These are phyloP conservation scores for Poeciliopsis retropinna DNA, from an alignment of 2,113 vertebrate species.

Conservation along the genomic window DNA sequence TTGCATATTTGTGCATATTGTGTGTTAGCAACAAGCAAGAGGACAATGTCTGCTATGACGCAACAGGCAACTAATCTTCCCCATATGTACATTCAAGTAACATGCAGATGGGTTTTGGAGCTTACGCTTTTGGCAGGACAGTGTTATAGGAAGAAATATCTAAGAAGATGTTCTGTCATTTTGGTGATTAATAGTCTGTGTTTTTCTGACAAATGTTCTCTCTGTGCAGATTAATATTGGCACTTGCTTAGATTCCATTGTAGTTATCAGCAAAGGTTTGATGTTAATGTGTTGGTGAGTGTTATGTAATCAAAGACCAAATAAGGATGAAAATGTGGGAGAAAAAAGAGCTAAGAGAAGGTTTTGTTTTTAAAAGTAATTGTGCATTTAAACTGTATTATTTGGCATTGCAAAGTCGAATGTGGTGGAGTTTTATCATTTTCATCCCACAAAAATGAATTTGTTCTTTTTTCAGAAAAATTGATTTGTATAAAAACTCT, in stretches of 20 bases:
- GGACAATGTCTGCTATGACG: conserved; percentile 64
- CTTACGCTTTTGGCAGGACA: conserved; percentile 52
- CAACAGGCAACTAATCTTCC: conserved; percentile 71
- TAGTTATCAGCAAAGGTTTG: conserved; percentile 11
- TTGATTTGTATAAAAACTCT: not conserved
- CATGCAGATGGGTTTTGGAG: conserved; percentile 66
- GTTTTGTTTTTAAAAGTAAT: not conserved
- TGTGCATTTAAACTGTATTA: no score
- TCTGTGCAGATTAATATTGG: conserved; percentile 9
- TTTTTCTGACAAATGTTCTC: conserved; percentile 36
- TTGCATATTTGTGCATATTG: conserved; percentile 23
- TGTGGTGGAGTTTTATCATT: no score
- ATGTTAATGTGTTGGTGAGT: conserved; percentile 27
- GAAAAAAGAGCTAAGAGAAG: not conserved
- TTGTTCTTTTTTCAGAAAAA: not conserved
- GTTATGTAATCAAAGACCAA: not conserved
- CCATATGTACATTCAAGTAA: conserved; percentile 73
- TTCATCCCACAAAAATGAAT: not conserved
- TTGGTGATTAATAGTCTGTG: conserved; percentile 53
- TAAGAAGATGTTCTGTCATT: conserved; percentile 48
- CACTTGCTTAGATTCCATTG: not conserved
- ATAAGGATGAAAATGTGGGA: conserved; percentile 6
- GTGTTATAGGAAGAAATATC: conserved; percentile 55
- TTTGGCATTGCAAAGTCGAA: no score
- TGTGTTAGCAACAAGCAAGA: conserved; percentile 30